Evolutionary conservation across 2,888 invertebrate genomes (phyloP).

Genomic region (Orthosia cruda): DNA sequence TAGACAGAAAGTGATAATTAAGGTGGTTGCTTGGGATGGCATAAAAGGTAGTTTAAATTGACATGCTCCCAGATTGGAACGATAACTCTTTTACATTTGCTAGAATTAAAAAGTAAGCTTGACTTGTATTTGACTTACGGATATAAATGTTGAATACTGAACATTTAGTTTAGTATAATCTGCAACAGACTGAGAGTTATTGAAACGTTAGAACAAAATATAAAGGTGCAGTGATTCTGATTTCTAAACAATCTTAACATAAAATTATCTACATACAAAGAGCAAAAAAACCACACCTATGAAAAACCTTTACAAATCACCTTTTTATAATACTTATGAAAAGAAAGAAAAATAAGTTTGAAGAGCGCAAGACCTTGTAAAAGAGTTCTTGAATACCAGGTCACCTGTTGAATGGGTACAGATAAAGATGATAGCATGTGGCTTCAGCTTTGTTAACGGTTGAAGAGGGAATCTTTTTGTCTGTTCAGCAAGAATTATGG

Average conservation of each 20-base stretch:
- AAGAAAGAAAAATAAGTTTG: background rate
- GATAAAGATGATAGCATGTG: constrained; percentile 17
- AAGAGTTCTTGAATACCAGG: background rate
- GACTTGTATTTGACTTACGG: background rate
- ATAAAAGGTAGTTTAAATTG: too few species aligned
- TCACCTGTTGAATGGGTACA: constrained; percentile 56
- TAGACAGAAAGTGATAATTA: background rate
- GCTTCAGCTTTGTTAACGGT: constrained; percentile 13
- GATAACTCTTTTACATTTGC: background rate
- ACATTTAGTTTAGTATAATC: background rate
- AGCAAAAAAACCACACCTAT: background rate
- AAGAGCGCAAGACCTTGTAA: constrained; percentile 4
- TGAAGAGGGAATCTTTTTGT: constrained; percentile 12
- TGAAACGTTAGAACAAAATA: background rate
- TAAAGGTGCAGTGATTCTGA: background rate
- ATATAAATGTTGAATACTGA: background rate
- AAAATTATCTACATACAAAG: too few species aligned
- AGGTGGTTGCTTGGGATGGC: background rate
- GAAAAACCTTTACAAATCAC: background rate
- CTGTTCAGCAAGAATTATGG: background rate
- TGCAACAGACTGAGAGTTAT: background rate
- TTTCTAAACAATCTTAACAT: too few species aligned
- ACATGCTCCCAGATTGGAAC: too few species aligned
- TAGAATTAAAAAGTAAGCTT: background rate
- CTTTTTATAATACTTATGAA: constrained; percentile 1